phyloP scores from a whole-genome alignment of 2,113 vertebrate genomes.

The Silurus asotus region DNA sequence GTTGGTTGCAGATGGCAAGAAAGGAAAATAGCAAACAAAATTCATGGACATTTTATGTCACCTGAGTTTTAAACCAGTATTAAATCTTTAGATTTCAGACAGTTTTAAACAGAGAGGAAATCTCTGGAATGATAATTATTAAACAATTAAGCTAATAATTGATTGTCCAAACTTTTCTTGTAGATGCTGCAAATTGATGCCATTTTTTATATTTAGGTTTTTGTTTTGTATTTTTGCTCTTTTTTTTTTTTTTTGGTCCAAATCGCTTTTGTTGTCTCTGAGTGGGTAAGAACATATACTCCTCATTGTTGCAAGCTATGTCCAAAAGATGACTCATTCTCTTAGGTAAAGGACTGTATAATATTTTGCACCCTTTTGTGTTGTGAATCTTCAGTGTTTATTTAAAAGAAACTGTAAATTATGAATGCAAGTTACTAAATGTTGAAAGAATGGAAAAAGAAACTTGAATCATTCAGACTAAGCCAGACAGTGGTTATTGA shows the following conservation, averaged over 20 bases:
- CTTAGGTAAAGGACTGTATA: conserved; percentile 18
- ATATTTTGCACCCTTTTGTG: conserved; percentile 30
- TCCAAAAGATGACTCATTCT: conserved; percentile 50
- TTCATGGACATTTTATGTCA: neutral
- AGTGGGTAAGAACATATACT: conserved; percentile 1
- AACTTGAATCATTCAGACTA: conserved; percentile 21
- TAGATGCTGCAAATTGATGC: neutral
- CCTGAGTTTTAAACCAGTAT: neutral
- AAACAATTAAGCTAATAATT: neutral
- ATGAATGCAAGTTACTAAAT: neutral
- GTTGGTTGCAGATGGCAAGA: neutral
- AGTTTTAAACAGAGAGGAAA: neutral
- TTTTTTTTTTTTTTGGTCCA: neutral
- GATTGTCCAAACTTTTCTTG: neutral
- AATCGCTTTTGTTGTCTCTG: neutral
- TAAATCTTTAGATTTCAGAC: neutral
- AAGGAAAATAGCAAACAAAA: neutral
- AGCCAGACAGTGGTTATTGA: conserved; percentile 60
- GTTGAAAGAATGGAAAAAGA: neutral
- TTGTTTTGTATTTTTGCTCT: neutral
- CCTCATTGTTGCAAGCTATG: conserved; percentile 27
- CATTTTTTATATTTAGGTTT: no score
- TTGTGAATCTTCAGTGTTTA: conserved; percentile 11
- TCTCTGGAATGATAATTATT: neutral
- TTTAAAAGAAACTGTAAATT: neutral